A percentile compares a stretch with the other conserved stretches of the same genome.
These are phyloP conservation scores for Oreochromis tanganicae DNA, from an alignment of 2,113 vertebrate species.

Conservation along the genomic window DNA sequence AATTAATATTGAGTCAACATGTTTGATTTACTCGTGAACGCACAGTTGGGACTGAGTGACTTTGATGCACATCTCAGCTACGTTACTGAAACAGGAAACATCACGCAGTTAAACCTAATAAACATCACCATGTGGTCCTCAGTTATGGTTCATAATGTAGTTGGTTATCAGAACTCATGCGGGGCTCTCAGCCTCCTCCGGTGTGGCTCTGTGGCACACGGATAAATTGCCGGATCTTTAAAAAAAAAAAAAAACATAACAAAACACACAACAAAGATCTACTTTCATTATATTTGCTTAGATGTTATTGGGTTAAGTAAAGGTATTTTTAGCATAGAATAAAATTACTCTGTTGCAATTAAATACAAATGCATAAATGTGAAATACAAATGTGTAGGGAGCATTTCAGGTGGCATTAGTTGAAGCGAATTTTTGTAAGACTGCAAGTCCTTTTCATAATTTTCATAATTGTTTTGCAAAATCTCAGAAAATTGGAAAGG, in stretches of 20 bases:
- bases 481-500: accelerated
- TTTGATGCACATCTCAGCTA: background rate
- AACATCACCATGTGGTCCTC: background rate
- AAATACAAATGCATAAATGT: background rate
- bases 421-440: accelerated
- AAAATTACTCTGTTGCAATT: background rate
- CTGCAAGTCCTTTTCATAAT: background rate
- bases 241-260: background rate
- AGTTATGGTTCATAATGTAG: background rate
- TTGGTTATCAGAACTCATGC: background rate
- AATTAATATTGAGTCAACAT: background rate
- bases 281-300: background rate
- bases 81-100: accelerated
- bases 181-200: accelerated
- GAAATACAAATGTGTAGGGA: accelerated
- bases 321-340: background rate
- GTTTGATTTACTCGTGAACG: background rate
- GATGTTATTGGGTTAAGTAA: background rate
- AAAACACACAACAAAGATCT: accelerated
- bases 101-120: background rate
- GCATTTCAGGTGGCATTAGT: accelerated
- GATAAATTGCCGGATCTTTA: background rate
- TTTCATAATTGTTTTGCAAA: background rate
- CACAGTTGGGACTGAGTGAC: background rate
- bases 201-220: accelerated